A percentile compares a stretch with the other conserved stretches of the same genome.
Evolutionary conservation across 2,113 vertebrate species (phyloP).

Genomic region (Bungarus multicinctus): DNA sequence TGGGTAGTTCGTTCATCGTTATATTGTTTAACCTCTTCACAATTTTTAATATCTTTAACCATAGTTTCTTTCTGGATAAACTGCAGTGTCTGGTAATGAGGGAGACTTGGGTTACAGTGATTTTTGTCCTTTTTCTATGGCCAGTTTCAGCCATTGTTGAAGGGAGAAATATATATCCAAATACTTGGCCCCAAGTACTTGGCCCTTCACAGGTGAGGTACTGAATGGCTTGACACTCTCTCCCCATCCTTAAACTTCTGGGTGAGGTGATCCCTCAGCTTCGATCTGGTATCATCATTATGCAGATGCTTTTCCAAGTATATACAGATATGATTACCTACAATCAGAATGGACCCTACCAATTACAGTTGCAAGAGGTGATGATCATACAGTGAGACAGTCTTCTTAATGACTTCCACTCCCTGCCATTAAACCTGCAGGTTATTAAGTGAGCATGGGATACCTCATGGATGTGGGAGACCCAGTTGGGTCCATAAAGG

Average conservation of each 20-base stretch:
- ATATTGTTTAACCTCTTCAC: neutral
- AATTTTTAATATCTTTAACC: neutral
- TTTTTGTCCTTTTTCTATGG: neutral
- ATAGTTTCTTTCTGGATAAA: neutral
- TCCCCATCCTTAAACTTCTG: neutral
- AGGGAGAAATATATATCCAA: neutral
- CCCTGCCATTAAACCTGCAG: neutral
- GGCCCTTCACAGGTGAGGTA: neutral
- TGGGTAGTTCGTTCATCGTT: neutral
- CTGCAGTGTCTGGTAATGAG: neutral
- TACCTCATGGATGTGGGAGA: neutral
- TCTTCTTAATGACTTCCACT: neutral
- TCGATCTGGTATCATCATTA: neutral
- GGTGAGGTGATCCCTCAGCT: neutral
- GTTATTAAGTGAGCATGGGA: neutral
- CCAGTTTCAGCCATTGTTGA: neutral
- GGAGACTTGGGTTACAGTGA: neutral
- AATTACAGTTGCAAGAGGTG: neutral
- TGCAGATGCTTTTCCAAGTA: neutral
- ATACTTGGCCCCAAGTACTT: neutral
- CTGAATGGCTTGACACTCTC: neutral
- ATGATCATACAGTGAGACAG: neutral
- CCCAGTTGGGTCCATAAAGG: neutral
- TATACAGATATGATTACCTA: neutral
- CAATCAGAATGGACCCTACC: neutral